These are phyloP conservation scores for Allolobophora icterica DNA, from an alignment of 2,888 invertebrate genomes.

Conservation along the genomic window DNA sequence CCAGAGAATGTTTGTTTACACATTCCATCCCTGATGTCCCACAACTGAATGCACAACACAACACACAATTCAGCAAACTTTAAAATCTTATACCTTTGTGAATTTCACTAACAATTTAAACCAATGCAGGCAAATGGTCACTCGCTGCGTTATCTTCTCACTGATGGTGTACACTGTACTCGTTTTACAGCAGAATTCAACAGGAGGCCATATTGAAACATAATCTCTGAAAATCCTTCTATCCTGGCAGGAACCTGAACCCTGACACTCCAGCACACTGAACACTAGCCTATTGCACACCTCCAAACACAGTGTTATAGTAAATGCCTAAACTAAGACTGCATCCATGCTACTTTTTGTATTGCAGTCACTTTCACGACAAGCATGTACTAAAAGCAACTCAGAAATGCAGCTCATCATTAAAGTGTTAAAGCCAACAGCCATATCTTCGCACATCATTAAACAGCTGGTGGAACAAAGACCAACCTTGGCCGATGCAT, in stretches of 20 bases:
- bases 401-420: too few relatives aligned
- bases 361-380: too few relatives aligned
- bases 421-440: not conserved
- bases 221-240: too few relatives aligned
- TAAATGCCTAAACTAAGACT: too few relatives aligned
- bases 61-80: not conserved
- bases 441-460: not conserved
- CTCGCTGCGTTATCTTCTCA: too few relatives aligned
- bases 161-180: not conserved
- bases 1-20: slow-evolving; percentile 99
- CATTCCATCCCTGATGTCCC: slow-evolving; percentile 98
- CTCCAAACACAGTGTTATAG: too few relatives aligned
- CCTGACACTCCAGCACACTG: too few relatives aligned
- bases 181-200: not conserved
- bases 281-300: not conserved
- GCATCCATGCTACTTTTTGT: too few relatives aligned
- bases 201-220: too few relatives aligned
- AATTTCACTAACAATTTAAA: not conserved
- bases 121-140: not conserved
- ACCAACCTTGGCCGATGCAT: slow-evolving; percentile 89
- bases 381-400: too few relatives aligned
- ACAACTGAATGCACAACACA: slow-evolving; percentile 71
- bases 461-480: not conserved
- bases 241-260: too few relatives aligned
- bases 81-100: not conserved